Conservation (phyloP, 2,113 vertebrate species). For the Campylomormyrus tamandua region DNA sequence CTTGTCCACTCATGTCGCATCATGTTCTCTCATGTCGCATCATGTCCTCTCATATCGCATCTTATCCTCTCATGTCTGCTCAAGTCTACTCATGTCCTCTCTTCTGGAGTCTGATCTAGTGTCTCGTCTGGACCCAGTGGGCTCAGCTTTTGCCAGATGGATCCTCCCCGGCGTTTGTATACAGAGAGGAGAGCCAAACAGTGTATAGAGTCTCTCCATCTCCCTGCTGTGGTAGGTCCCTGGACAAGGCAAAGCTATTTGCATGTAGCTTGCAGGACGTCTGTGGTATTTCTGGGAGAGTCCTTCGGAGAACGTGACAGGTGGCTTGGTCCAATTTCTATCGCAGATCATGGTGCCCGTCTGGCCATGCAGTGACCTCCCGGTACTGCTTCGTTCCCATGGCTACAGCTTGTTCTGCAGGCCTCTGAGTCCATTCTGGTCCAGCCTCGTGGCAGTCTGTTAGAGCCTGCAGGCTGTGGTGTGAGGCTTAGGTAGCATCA, state of each 20-base stretch:
- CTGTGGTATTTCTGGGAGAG: neutral
- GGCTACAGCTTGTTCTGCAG: neutral
- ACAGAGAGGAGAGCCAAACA: neutral
- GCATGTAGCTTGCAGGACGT: neutral
- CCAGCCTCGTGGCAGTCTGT: neutral
- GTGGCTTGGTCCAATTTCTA: neutral
- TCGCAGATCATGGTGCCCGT: neutral
- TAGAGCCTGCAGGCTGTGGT: neutral
- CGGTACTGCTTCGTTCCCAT: neutral
- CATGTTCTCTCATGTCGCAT: too few relatives aligned
- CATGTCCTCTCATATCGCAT: too few relatives aligned
- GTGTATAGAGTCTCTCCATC: neutral
- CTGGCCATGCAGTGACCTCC: neutral
- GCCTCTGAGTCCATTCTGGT: neutral
- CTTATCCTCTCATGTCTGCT: too few relatives aligned
- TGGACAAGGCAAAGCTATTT: neutral
- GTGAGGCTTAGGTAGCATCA: neutral
- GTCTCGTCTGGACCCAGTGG: neutral
- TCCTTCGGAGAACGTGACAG: neutral
- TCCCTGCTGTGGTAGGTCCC: neutral
- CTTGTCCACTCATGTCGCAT: too few relatives aligned
- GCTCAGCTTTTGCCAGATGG: neutral
- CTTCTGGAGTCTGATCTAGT: neutral
- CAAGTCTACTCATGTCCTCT: neutral
- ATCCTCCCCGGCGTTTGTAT: neutral